Conservation (phyloP, 2,888 invertebrate species). For the Diaphora mendica region DNA sequence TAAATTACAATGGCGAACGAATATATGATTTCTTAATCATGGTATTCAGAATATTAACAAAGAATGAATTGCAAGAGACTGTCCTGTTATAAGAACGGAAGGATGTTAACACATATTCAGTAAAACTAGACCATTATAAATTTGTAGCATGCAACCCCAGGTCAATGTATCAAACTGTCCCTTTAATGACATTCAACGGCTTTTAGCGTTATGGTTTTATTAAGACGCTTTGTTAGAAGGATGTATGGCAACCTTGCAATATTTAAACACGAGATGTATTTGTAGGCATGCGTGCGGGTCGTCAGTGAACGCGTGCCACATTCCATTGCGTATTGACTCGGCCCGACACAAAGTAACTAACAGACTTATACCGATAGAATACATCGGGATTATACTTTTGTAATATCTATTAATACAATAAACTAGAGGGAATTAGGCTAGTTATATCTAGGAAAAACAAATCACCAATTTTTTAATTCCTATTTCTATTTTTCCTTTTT, state of each 20-base stretch:
- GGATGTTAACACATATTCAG: background rate
- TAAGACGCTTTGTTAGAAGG: constrained; percentile 31
- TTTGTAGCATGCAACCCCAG: background rate
- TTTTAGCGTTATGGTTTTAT: constrained; percentile 28
- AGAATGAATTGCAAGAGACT: background rate
- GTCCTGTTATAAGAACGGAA: background rate
- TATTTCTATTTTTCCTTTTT: no score
- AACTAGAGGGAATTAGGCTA: background rate
- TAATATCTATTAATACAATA: background rate
- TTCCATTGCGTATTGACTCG: constrained; percentile 77
- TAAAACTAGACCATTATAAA: background rate
- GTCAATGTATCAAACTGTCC: constrained; percentile 16
- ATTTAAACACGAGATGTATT: constrained; percentile 51
- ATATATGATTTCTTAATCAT: background rate
- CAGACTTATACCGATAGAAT: constrained; percentile 46
- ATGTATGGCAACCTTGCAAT: constrained; percentile 45
- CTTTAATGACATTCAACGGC: constrained; percentile 11
- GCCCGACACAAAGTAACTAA: constrained; percentile 69
- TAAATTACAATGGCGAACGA: background rate
- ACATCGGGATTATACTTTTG: background rate
- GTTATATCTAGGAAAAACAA: background rate
- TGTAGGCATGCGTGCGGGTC: constrained; percentile 51
- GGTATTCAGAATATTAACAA: background rate
- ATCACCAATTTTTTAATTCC: background rate
- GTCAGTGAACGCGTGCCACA: constrained; percentile 71